Evolutionary conservation across 1,140 invertebrate species (phyloP).

Genomic region (Pinna nobilis): DNA sequence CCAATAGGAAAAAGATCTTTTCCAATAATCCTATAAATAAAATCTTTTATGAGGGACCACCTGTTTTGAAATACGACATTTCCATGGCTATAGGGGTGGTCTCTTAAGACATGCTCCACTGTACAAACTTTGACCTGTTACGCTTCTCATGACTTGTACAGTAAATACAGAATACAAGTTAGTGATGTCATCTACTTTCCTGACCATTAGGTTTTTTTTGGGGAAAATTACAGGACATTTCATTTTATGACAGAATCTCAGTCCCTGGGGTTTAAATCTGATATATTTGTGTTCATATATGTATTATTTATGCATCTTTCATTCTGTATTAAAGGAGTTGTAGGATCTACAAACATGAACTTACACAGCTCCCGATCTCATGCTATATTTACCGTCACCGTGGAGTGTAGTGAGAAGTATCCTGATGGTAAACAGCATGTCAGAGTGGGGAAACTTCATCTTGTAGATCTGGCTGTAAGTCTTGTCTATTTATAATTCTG

Average conservation of each 20-base stretch:
- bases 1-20: background rate
- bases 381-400: constrained; percentile 96
- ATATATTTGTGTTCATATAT: background rate
- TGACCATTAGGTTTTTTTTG: no score
- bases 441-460: constrained; percentile 95
- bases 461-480: constrained; percentile 90
- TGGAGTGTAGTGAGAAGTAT: constrained; percentile 94
- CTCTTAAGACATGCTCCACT: no score
- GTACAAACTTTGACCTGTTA: no score
- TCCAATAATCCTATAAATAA: no score
- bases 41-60: no score
- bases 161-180: no score
- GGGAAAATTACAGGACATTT: background rate
- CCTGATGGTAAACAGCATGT: constrained; percentile 92
- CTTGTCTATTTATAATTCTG: background rate
- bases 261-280: background rate
- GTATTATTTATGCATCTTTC: background rate
- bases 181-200: no score
- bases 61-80: no score
- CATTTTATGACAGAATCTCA: background rate
- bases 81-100: no score
- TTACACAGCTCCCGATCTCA: constrained; percentile 88
- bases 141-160: no score
- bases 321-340: constrained; percentile 57
- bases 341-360: constrained; percentile 89